Conservation (phyloP, 2,797 vertebrate species). For the Scolopax bukidnonensis region DNA sequence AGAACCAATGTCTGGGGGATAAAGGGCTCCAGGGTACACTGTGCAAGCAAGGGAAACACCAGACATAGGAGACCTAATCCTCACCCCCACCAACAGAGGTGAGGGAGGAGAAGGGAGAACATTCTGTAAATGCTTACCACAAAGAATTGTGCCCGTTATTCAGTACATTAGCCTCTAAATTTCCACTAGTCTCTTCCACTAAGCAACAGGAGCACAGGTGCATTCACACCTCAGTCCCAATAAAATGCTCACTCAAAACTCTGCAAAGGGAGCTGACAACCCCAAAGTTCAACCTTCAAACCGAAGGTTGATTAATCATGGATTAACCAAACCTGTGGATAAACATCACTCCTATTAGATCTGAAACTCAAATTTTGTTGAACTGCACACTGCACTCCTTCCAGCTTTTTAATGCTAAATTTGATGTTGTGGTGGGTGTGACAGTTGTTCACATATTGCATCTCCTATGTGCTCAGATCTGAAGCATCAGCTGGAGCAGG, state of each 20-base stretch:
- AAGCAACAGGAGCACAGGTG: not conserved
- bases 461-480: not conserved
- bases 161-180: not conserved
- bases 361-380: not conserved
- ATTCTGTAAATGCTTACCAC: not conserved
- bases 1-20: not conserved
- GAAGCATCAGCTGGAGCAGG: not conserved
- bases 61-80: not conserved
- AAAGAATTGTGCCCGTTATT: not conserved
- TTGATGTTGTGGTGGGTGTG: not conserved
- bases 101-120: not conserved
- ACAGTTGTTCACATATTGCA: not conserved
- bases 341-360: not conserved
- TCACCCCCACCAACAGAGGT: not conserved
- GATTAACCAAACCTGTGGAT: not conserved
- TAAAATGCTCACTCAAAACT: not conserved
- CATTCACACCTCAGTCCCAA: not conserved
- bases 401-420: not conserved
- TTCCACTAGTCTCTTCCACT: not conserved
- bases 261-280: not conserved
- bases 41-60: not conserved
- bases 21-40: not conserved
- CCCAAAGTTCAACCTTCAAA: not conserved
- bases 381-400: not conserved
- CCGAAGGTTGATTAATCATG: not conserved